Conservation (phyloP, 2,888 invertebrate genomes). For the Parnassius mnemosyne region DNA sequence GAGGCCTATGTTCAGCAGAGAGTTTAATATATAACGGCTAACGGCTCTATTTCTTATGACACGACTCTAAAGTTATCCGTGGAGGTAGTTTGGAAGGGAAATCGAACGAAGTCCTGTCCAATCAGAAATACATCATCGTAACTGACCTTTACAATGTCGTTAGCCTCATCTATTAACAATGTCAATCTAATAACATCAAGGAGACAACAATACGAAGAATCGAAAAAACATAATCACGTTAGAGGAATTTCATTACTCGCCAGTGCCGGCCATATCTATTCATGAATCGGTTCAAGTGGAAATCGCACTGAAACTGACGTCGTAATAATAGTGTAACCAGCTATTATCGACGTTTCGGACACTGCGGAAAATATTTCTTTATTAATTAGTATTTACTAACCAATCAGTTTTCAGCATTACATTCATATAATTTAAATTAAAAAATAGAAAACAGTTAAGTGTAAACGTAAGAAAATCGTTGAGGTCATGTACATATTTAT, state of each 20-base stretch:
- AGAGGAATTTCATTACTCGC: constrained; percentile 36
- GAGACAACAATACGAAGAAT: constrained; percentile 13
- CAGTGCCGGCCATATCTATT: constrained; percentile 36
- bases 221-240: constrained; percentile 35
- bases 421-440: too few relatives aligned
- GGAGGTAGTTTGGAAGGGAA: too few relatives aligned
- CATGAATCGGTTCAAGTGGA: constrained; percentile 35
- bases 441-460: too few relatives aligned
- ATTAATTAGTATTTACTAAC: background rate
- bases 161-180: constrained; percentile 7
- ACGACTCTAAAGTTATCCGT: too few relatives aligned
- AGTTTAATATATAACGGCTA: too few relatives aligned
- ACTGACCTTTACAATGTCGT: too few relatives aligned
- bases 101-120: too few relatives aligned
- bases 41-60: too few relatives aligned
- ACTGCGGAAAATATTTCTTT: background rate
- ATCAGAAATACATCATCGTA: too few relatives aligned
- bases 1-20: too few relatives aligned
- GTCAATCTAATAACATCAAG: constrained; percentile 8
- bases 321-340: constrained; percentile 1
- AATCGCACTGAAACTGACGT: constrained; percentile 31
- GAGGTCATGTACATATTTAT: too few relatives aligned
- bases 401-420: background rate
- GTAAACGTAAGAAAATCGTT: too few relatives aligned
- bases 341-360: background rate